Evolutionary conservation across 2,888 invertebrate species (phyloP), one percentile per base, ranked within the genome.

Genomic region (Parasteatoda lunata): DNA sequence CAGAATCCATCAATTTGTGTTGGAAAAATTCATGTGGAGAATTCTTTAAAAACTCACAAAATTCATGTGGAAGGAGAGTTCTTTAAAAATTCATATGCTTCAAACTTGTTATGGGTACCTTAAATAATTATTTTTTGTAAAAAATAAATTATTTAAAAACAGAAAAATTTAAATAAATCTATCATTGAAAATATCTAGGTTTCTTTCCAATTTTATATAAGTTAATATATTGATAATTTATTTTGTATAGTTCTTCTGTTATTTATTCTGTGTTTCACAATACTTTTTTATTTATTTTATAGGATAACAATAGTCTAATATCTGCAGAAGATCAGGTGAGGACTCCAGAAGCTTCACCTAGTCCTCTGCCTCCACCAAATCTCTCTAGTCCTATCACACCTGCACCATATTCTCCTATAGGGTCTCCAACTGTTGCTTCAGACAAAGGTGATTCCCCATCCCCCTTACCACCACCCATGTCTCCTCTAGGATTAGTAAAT

Each of bases 391-490:
- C 84, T 49, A 64, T 80, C 49, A 88, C 78, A n/a, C 30, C 30
- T 30, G 73, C 69, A 85, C 72, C 90, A 80, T 51, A 88, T 83
- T 70, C 88, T 69, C 73, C 88, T 13, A 86, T 81, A 6, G 71
- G 75, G 48, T 76, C 80, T 71, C 77, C 77, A 49, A 80, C 71
- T 80, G 65, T 69, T 54, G 71, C 82, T 48, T 77, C 79, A 45
- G 79, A 83, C 13, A 77, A 78, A 5, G 66, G 75, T 70, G 94
- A 94, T 87, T 94, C 93, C 3, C 93, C 93, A 54, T 91, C 93
- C 3, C 91, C 92, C 0, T 92, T 93, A 0, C 90, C 93, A 5
- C 89, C 89, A 49, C 89, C 87, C 51, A 89, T 76, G 70, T 88
- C 87, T 5, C 87, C 83, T 30, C 77, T 84, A 47, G 78, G 80